Base-by-base conservation (phyloP, 2,888 invertebrate genomes). In the Vannuccia rotundouncinata region DNA sequence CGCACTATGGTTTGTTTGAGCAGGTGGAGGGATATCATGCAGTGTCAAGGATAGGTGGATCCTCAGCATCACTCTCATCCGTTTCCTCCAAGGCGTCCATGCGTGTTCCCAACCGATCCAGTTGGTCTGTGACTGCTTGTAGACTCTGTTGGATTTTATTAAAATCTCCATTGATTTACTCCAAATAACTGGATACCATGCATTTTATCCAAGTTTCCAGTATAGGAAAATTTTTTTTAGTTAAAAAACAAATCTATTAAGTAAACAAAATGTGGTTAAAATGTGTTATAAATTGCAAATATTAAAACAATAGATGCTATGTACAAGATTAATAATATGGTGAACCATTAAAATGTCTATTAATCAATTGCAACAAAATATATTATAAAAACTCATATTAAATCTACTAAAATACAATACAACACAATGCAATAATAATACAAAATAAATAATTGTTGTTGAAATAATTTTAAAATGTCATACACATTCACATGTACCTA, bases 351-450 rank as follows among this genome's bases (percentile, higher is more conserved):
- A 22, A 22, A 66, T 66, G 66, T 66, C 66, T 66, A 66, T n/a
- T n/a, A n/a, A 66, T 66, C 25, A 66, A 66, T 66, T 22, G 66
- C 66, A 66, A 66, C 66, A 66, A 66, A 66, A 66, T 66, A 66
- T 66, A 66, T 22, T 66, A 66, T 66, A 66, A 66, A 66, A 66
- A 22, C 66, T 66, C 66, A 66, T 66, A 66, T 66, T 66, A 66
- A 66, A 66, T 66, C 22, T 66, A 66, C 22, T 66, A 66, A 66
- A 66, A 66, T 66, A 27, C 66, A 66, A 66, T 27, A 27, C 66
- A 66, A 66, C 25, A 27, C 66, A 66, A 66, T 27, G 66, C 66
- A 66, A 66, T 66, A 27, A 66, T 66, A 66, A 66, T 66, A 22
- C 22, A 66, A 66, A 66, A 66, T 66, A 66, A 17, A 13, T 66